These are phyloP conservation scores for Tyrannus savana DNA, from an alignment of 2,113 vertebrate genomes.

Conservation along the genomic window DNA sequence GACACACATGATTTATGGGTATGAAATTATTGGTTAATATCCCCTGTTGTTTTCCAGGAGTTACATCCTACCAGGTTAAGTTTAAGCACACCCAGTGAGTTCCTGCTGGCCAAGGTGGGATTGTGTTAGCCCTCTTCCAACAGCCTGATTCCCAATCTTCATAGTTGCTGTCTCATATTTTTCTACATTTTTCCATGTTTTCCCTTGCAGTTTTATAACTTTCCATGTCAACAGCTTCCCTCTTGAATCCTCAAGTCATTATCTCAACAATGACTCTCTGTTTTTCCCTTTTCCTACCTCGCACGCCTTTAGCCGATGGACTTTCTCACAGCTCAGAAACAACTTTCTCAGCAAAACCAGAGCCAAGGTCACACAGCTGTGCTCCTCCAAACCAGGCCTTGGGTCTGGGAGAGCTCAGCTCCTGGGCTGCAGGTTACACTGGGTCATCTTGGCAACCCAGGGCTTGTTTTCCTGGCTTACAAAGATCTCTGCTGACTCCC, in stretches of 20 bases:
- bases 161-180: neutral
- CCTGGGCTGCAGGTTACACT: neutral
- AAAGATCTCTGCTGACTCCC: neutral
- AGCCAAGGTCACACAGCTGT: slow-evolving; percentile 57
- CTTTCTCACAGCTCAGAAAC: slow-evolving; percentile 49
- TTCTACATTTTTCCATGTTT: neutral
- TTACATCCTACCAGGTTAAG: neutral
- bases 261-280: neutral
- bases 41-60: neutral
- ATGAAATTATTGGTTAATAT: neutral
- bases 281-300: neutral
- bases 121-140: neutral
- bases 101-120: neutral
- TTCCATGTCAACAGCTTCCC: neutral
- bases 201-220: neutral
- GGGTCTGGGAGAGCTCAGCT: neutral
- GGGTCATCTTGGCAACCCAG: slow-evolving; percentile 49
- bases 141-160: neutral
- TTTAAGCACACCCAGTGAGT: neutral
- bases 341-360: slow-evolving; percentile 36
- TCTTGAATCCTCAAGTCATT: neutral
- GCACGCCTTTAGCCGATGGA: neutral
- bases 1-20: neutral
- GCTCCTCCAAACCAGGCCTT: neutral
- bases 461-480: neutral